Conservation (phyloP, 2,797 vertebrate genomes). For the Poeciliopsis paucimaculata region DNA sequence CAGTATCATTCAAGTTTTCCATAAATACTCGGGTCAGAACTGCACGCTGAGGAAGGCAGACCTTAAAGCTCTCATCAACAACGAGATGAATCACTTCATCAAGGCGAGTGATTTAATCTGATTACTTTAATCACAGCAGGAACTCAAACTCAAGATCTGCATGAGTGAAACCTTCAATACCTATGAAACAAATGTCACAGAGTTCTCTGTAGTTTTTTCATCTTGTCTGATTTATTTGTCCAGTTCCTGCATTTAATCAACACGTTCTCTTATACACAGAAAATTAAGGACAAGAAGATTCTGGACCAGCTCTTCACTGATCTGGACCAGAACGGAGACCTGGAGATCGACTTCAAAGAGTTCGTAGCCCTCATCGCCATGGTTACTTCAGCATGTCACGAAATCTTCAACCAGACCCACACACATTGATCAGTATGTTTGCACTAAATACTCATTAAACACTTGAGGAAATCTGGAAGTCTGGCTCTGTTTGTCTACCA, state of each 20-base stretch:
- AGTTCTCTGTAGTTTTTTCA: not conserved
- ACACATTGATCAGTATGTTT: conserved; percentile 19
- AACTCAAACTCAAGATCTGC: not conserved
- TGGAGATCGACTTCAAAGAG: conserved; percentile 82
- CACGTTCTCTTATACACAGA: conserved; percentile 59
- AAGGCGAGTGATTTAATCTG: conserved; percentile 55
- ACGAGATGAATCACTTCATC: conserved; percentile 81
- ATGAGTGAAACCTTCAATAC: not conserved
- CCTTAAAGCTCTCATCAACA: conserved; percentile 80
- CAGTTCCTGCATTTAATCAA: not conserved
- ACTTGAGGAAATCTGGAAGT: not conserved
- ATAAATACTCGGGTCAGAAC: conserved; percentile 77
- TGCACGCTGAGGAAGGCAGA: conserved; percentile 79
- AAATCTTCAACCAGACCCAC: conserved; percentile 51
- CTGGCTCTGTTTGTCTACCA: not conserved
- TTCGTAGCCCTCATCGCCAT: conserved; percentile 80
- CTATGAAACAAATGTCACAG: not conserved
- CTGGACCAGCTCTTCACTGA: conserved; percentile 78
- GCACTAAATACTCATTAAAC: conserved; percentile 13
- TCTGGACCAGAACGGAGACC: conserved; percentile 80
- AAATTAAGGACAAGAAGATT: conserved; percentile 75
- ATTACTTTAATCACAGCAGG: not conserved
- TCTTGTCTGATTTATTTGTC: not conserved
- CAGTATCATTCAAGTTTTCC: conserved; percentile 75
- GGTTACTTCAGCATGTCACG: conserved; percentile 80